Base-by-base conservation (phyloP, 2,113 vertebrate species). In the Ophthalmolycus amberensis region DNA sequence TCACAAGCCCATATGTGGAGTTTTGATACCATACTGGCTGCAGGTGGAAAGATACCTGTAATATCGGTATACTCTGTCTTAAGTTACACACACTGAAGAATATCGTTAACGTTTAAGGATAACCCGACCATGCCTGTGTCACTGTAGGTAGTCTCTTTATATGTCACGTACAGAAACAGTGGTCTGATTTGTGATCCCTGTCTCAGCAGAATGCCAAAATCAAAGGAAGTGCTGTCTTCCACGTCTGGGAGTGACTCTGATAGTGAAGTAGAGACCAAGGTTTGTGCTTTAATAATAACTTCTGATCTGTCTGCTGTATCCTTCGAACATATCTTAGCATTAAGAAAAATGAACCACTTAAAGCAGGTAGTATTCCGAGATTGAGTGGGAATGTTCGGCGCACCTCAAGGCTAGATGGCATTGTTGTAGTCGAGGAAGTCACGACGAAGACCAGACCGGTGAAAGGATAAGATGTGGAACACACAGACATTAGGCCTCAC, bases 261-360 rank as follows among this genome's bases (percentile, higher is more conserved):
- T 93, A 97, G 97, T 81, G 98, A 99, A 91, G 96, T 97, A 67
- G 98, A 99, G 91, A 97, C 97, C 84, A 98, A 98, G 97, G 98
- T 99, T 92, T 94, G 90, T 78, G 15, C 46, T 70, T 27, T n/a
- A 25, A 44, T 27, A 9, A 4, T 25, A 32, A 68, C 6, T 77
- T 46, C 6, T 11, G 18, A 58, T 27, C 64, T 34, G 18, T 20
- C 40, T 42, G 9, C 6, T 32, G 37, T 20, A 20, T 25, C 4
- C 29, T 38, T 50, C 1, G 0, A 37, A 59, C 25, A 1, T 12
- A 5, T 68, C 12, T 42, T 38, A 8, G 6, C 27, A n/a, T 34
- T 1, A 29, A 25, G 15, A 44, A 4, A 44, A 70, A 37, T 22
- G 9, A 42, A 29, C 9, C n/a, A 42, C 9, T 22, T 22, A 48